Evolutionary conservation across 2,113 vertebrate species (phyloP).

Genomic region (Balaenoptera acutorostrata): DNA sequence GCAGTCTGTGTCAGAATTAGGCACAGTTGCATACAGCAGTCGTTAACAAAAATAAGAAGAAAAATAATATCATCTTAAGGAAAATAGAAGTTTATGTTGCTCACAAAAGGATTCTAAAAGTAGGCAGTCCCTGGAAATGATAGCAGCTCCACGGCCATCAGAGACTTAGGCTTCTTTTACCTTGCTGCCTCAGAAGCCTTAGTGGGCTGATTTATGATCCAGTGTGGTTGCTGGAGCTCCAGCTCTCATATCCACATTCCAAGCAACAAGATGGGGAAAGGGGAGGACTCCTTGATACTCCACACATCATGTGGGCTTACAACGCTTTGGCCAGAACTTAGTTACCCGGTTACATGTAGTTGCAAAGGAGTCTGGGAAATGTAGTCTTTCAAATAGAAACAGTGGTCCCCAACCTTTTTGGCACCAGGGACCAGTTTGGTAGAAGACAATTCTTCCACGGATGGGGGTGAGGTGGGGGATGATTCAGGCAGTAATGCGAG

Average conservation of each 20-base stretch:
- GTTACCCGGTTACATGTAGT: neutral
- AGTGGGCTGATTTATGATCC: neutral
- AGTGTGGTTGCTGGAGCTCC: neutral
- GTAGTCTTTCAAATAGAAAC: neutral
- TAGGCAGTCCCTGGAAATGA: neutral
- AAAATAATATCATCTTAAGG: neutral
- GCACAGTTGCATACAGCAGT: neutral
- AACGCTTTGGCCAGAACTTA: neutral
- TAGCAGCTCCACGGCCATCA: neutral
- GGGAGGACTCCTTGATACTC: neutral
- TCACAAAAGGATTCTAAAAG: neutral
- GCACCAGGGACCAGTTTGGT: too few species aligned
- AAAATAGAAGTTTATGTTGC: neutral
- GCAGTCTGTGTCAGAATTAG: neutral
- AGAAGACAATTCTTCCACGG: too few species aligned
- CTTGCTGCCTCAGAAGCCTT: neutral
- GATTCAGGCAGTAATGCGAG: too few species aligned
- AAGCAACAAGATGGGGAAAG: neutral
- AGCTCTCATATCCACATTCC: neutral
- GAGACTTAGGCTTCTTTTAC: neutral
- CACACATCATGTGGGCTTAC: neutral
- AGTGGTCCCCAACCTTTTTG: too few species aligned
- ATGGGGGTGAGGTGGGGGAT: too few species aligned
- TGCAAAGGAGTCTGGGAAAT: neutral
- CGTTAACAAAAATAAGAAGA: neutral